These are phyloP conservation scores for Lampris incognitus DNA, from an alignment of 2,113 vertebrate species.

Conservation along the genomic window DNA sequence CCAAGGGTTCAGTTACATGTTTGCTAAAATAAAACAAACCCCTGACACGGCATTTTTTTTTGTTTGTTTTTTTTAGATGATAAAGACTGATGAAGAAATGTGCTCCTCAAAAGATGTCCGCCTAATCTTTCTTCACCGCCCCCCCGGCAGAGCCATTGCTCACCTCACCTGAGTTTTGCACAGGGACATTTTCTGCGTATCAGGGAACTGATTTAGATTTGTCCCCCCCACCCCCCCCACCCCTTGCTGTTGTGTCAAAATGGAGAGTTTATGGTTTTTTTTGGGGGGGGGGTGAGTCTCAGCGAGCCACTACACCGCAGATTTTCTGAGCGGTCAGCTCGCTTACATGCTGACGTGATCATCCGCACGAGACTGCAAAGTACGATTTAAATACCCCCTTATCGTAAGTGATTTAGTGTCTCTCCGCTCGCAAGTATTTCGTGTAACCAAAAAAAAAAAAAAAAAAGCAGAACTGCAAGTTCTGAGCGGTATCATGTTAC, in stretches of 20 bases:
- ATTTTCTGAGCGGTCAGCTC: conserved; percentile 36
- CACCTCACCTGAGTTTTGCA: neutral
- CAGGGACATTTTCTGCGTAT: neutral
- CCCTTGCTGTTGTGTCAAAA: conserved; percentile 27
- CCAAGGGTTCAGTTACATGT: conserved; percentile 23
- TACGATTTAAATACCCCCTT: conserved; percentile 11
- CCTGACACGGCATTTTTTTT: too few species aligned
- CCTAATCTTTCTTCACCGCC: neutral
- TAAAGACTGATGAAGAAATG: conserved; percentile 8
- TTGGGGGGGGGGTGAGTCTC: conserved; percentile 51
- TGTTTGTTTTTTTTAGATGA: neutral
- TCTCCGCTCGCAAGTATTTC: conserved; percentile 24
- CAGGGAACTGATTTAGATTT: conserved; percentile 21
- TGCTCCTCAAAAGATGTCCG: conserved; percentile 25
- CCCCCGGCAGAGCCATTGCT: conserved; percentile 8
- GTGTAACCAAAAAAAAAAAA: conserved; percentile 59
- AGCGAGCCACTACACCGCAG: conserved; percentile 38
- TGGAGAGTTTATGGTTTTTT: conserved; percentile 63
- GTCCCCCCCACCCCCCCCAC: conserved; percentile 28
- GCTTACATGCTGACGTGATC: conserved; percentile 16
- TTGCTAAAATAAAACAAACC: neutral
- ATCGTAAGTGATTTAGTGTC: conserved; percentile 54
- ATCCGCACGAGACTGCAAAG: conserved; percentile 29
- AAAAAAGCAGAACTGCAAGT: conserved; percentile 60
- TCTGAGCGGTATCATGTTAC: conserved; percentile 39